Conservation (phyloP, 2,888 invertebrate genomes). For the Monoplex corrugatus region DNA sequence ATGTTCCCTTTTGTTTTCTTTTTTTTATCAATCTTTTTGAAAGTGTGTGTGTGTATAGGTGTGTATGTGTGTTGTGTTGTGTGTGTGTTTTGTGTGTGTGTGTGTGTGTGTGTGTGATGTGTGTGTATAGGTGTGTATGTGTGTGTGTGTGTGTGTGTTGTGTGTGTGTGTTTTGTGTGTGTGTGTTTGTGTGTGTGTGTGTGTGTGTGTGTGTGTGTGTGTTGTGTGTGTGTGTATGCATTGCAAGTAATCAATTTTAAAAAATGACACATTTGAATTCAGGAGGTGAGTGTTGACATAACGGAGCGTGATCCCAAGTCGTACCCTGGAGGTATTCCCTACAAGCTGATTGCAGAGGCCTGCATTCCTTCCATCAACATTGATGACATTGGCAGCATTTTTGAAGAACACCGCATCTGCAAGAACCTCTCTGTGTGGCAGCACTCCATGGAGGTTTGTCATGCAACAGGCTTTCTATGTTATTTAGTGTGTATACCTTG, state of each 20-base stretch:
- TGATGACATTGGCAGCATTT: slow-evolving; percentile 79
- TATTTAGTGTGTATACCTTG: too few relatives aligned
- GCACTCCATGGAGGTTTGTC: slow-evolving; percentile 70
- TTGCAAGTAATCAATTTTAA: too few relatives aligned
- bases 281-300: slow-evolving; percentile 80
- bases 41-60: neutral
- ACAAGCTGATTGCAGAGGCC: slow-evolving; percentile 80
- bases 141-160: neutral
- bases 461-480: too few relatives aligned
- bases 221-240: too few relatives aligned
- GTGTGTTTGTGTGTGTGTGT: neutral
- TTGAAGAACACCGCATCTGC: slow-evolving; percentile 82
- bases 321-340: slow-evolving; percentile 78
- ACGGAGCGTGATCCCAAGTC: slow-evolving; percentile 79
- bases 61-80: neutral
- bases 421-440: slow-evolving; percentile 80
- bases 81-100: neutral
- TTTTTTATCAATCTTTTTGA: too few relatives aligned
- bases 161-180: neutral
- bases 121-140: neutral
- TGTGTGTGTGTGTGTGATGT: neutral
- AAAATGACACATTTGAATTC: too few relatives aligned
- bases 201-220: neutral
- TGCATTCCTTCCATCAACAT: slow-evolving; percentile 80
- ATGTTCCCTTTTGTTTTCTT: too few relatives aligned